phyloP scores from a whole-genome alignment of 2,888 invertebrate genomes.

The Dysmachus trigonus region DNA sequence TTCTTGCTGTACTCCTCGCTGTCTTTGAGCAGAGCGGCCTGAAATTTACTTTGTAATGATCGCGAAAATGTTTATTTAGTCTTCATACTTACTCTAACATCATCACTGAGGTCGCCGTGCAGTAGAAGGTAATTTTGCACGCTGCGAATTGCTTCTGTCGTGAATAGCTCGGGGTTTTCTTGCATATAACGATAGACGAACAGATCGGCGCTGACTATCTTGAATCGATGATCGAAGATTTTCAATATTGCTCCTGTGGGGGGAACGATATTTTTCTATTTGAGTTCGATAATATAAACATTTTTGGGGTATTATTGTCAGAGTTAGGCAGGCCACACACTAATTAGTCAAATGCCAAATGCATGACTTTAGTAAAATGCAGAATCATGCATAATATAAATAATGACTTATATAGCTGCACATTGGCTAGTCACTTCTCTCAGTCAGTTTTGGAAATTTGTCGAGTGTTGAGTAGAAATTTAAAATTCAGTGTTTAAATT shows the following conservation, averaged over 20 bases:
- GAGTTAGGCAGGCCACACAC: too few relatives aligned
- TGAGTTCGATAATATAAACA: too few relatives aligned
- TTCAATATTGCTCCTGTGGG: slow-evolving; percentile 71
- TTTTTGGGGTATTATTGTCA: too few relatives aligned
- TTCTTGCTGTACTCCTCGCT: neutral
- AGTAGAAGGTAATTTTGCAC: slow-evolving; percentile 74
- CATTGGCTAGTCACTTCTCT: too few relatives aligned
- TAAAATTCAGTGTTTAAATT: too few relatives aligned
- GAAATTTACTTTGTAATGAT: neutral
- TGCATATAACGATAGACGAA: slow-evolving; percentile 82
- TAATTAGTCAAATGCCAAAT: too few relatives aligned
- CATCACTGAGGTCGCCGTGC: slow-evolving; percentile 72
- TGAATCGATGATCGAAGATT: slow-evolving; percentile 79
- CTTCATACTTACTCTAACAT: slow-evolving; percentile 54
- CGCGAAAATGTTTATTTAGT: neutral
- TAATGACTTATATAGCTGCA: too few relatives aligned
- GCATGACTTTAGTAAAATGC: too few relatives aligned
- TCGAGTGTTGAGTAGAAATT: too few relatives aligned
- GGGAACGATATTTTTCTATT: neutral
- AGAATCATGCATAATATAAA: too few relatives aligned
- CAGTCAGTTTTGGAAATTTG: too few relatives aligned
- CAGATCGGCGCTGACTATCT: slow-evolving; percentile 78
- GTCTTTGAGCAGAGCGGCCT: neutral
- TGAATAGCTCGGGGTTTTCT: slow-evolving; percentile 77
- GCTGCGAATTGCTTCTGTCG: slow-evolving; percentile 72